A percentile compares a stretch with the other conserved stretches of the same genome.
Conservation (phyloP, 2,888 invertebrate species). For the Chromoteleia sp. region DNA sequence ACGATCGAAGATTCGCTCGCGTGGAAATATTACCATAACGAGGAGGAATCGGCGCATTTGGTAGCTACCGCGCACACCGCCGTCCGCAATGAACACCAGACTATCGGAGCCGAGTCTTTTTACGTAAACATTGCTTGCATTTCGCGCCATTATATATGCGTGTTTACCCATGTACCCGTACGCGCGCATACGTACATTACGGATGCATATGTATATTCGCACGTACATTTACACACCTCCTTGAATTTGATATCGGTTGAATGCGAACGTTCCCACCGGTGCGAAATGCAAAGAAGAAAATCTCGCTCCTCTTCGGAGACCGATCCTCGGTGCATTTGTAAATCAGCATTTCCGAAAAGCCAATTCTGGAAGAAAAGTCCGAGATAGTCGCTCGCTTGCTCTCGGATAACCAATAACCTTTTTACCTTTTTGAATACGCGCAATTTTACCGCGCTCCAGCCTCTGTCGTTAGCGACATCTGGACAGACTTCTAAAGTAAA, state of each 20-base stretch:
- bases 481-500: slow-evolving; percentile 9
- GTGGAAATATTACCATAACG: slow-evolving; percentile 22
- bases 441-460: slow-evolving; percentile 1
- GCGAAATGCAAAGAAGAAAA: slow-evolving; percentile 22
- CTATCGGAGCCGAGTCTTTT: slow-evolving; percentile 36
- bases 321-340: not conserved
- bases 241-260: slow-evolving; percentile 32
- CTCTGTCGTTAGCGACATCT: slow-evolving; percentile 15
- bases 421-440: not conserved
- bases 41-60: not conserved
- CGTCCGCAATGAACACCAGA: slow-evolving; percentile 18
- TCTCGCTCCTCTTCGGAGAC: slow-evolving; percentile 10
- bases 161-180: not conserved
- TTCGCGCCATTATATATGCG: slow-evolving; percentile 34
- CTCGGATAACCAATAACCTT: too few relatives aligned
- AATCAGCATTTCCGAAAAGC: slow-evolving; percentile 15
- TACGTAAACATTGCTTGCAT: slow-evolving; percentile 44
- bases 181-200: not conserved
- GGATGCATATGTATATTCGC: slow-evolving; percentile 28
- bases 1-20: slow-evolving; percentile 13
- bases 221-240: slow-evolving; percentile 20
- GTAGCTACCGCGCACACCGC: not conserved
- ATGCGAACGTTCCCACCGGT: slow-evolving; percentile 16
- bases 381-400: too few relatives aligned
- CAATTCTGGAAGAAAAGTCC: not conserved